Base-by-base conservation (phyloP, 2,888 invertebrate species). In the Melanophora roralis region DNA sequence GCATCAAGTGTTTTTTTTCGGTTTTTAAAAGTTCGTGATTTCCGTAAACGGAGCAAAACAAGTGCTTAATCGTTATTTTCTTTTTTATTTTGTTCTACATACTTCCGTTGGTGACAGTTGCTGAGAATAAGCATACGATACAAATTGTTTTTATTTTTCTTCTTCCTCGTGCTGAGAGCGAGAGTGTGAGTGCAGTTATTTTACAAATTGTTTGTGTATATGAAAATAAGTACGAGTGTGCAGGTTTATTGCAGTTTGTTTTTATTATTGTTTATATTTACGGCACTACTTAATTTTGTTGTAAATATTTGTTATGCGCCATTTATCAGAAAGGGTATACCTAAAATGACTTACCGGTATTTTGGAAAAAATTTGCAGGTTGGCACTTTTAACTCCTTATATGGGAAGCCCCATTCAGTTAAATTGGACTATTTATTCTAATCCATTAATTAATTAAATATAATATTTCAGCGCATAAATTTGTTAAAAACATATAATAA, bases 61-160 rank as follows among this genome's bases (percentile, higher is more conserved):
- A 68, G 60, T 45, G 55, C 49, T 76, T 43, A 64, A 76, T 64
- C 57, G 69, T 76, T 55, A 43, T 59, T n/a, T 16, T 74, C 38
- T n/a, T 16, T 74, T 45, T 69, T 53, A 23, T 57, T 72, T 53
- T 47, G 14, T 59, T 74, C 51, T 59, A n/a, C 59, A 72, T 57
- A 80, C 64, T 40, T 73, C 60, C 62, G 69, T 21, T 71, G 72
- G 62, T 78, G 75, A 75, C 72, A 64, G 53, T 53, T 51, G 57
- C 43, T 73, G 72, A 64, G 72, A 68, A 81, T 12, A 76, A n/a
- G n/a, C n/a, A n/a, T 62, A 73, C 81, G 75, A 82, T 78, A 81
- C 80, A 81, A 73, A 60, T 79, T 79, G 81, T 79, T 81, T 78
- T 78, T 78, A 72, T 53, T 71, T 9, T 67, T 59, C 36, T 57